Percentiles rank a stretch among this genome's conserved stretches.
phyloP scores from a whole-genome alignment of 2,888 invertebrate species.

The Troilus luridus region DNA sequence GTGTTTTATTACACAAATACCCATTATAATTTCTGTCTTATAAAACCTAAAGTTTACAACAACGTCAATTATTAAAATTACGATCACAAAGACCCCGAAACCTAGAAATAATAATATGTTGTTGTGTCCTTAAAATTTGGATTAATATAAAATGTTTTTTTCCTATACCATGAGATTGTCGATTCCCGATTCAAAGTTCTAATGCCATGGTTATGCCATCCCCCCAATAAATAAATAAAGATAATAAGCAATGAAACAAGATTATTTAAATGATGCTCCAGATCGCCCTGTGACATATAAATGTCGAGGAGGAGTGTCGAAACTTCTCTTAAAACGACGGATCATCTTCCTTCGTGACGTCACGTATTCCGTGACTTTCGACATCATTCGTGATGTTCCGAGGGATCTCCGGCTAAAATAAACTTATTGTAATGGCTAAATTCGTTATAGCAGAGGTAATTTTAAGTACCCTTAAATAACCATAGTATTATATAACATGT shows the following conservation, averaged over 20 bases:
- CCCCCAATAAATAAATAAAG: neutral
- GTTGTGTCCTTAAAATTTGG: too few relatives aligned
- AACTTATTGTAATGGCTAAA: slow-evolving; percentile 9
- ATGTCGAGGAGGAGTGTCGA: slow-evolving; percentile 37
- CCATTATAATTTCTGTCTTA: too few relatives aligned
- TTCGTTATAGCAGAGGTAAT: neutral
- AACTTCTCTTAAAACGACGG: slow-evolving; percentile 21
- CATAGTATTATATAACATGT: neutral
- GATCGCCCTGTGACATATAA: slow-evolving; percentile 6
- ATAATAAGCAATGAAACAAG: neutral
- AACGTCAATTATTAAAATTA: too few relatives aligned
- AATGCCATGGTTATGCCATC: neutral
- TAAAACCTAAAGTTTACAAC: too few relatives aligned
- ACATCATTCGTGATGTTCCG: slow-evolving; percentile 24
- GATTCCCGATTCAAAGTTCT: neutral
- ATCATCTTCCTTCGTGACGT: slow-evolving; percentile 33
- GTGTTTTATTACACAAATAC: too few relatives aligned
- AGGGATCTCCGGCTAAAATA: neutral
- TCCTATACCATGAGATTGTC: too few relatives aligned
- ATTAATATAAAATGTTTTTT: too few relatives aligned
- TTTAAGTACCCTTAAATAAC: neutral
- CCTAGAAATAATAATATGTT: too few relatives aligned
- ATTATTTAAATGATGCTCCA: slow-evolving; percentile 1
- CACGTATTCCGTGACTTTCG: slow-evolving; percentile 41
- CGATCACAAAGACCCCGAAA: too few relatives aligned